phyloP scores from a whole-genome alignment of 2,888 invertebrate species.

The Dryocosmus kuriphilus region DNA sequence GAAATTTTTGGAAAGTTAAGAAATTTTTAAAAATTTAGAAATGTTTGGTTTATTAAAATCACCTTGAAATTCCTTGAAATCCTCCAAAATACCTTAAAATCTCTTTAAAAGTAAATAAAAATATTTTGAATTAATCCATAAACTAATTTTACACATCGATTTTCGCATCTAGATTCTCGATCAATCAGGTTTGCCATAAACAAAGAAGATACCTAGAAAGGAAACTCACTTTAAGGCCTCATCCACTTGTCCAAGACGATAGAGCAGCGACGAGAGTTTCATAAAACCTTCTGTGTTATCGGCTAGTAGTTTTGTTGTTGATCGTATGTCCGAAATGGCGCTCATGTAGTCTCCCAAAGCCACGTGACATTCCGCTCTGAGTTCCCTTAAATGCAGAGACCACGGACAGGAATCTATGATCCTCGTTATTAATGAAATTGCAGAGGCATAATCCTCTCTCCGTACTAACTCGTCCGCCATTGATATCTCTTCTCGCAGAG shows the following conservation, averaged over 20 bases:
- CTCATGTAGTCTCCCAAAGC: slow-evolving; percentile 87
- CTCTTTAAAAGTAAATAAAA: no score
- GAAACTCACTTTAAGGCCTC: slow-evolving; percentile 90
- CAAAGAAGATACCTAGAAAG: no score
- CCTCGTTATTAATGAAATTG: slow-evolving; percentile 83
- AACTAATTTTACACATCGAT: no score
- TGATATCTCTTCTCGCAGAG: slow-evolving; percentile 82
- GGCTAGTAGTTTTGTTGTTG: slow-evolving; percentile 92
- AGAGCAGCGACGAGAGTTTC: slow-evolving; percentile 90
- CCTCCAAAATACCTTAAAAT: no score
- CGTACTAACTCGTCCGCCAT: slow-evolving; percentile 82
- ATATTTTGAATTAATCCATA: no score
- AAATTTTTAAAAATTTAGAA: no score
- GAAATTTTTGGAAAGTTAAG: no score
- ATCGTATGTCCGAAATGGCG: slow-evolving; percentile 94
- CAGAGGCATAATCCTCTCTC: slow-evolving; percentile 80
- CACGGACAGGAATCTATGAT: slow-evolving; percentile 93
- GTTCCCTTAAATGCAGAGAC: slow-evolving; percentile 90
- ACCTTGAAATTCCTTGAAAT: no score
- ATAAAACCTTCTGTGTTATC: slow-evolving; percentile 94
- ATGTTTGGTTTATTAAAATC: no score
- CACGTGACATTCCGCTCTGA: slow-evolving; percentile 92
- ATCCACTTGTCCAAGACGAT: slow-evolving; percentile 93
- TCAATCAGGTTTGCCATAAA: no score
- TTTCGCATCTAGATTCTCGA: no score